These are phyloP conservation scores for Liopterus haemorrhoidalis DNA, from an alignment of 2,888 invertebrate species.

Conservation along the genomic window DNA sequence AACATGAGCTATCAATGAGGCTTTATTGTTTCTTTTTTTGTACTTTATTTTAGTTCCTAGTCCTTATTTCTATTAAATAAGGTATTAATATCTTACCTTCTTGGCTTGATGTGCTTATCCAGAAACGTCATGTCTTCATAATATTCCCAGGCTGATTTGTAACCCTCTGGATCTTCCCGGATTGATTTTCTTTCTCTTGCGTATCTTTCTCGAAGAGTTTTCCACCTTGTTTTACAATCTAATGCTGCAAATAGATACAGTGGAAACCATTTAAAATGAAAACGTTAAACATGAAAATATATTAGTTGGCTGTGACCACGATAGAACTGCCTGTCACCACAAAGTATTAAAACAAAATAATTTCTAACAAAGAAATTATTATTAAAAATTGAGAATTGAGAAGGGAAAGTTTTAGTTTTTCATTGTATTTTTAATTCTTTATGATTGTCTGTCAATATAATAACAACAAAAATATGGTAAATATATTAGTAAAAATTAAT, in stretches of 20 bases:
- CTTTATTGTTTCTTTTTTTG: neutral
- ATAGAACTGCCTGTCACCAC: no score
- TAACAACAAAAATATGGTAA: no score
- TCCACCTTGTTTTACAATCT: conserved; percentile 43
- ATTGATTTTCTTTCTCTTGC: conserved; percentile 42
- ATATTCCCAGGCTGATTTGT: conserved; percentile 30
- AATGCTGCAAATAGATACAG: conserved; percentile 33
- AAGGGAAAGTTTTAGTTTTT: no score
- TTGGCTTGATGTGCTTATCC: conserved; percentile 27
- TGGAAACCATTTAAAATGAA: neutral
- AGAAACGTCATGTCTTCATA: conserved; percentile 31
- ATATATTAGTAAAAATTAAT: no score
- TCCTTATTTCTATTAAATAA: conserved; percentile 12
- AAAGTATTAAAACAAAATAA: no score
- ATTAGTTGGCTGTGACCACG: no score
- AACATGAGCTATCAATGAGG: no score
- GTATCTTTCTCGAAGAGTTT: conserved; percentile 44
- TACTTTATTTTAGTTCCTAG: conserved; percentile 1
- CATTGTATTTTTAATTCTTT: no score
- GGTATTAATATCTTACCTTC: conserved; percentile 25
- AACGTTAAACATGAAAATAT: neutral
- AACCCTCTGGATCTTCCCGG: conserved; percentile 17
- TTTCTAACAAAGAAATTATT: no score
- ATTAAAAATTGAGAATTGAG: no score
- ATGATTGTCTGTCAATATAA: no score